A percentile compares a stretch with the other conserved stretches of the same genome.
Evolutionary conservation across 37 sponge, comb jelly and placozoan species (phyloP).

Genomic region (Corticium candelabrum): DNA sequence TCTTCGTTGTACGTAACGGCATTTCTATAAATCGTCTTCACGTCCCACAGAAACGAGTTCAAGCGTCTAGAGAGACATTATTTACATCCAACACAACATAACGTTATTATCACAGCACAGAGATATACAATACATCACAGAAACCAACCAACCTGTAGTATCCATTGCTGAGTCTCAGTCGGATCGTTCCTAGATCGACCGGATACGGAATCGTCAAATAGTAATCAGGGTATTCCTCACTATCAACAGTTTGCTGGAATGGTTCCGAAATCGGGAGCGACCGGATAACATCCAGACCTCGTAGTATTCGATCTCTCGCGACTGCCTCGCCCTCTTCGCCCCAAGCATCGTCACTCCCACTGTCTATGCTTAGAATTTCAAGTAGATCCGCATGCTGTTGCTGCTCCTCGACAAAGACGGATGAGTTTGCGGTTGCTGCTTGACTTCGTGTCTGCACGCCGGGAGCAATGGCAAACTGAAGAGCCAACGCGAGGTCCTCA

Average conservation of each 20-base stretch:
- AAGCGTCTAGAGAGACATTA: neutral
- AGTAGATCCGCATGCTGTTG: no score
- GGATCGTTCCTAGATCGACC: neutral
- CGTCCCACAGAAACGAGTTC: slow-evolving; percentile 1
- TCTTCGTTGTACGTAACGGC: slow-evolving; percentile 6
- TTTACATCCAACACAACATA: neutral
- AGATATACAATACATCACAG: neutral
- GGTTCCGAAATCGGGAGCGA: slow-evolving; percentile 6
- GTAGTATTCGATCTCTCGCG: neutral
- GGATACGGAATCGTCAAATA: neutral
- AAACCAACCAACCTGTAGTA: slow-evolving; percentile 1
- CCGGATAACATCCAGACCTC: neutral
- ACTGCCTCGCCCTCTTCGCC: neutral
- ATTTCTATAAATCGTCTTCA: neutral
- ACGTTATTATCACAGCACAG: neutral
- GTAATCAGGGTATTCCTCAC: slow-evolving; percentile 1
- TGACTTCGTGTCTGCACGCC: no score
- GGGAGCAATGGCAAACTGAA: no score
- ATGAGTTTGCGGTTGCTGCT: no score
- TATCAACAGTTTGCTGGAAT: neutral
- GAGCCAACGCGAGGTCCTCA: no score
- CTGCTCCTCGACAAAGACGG: no score
- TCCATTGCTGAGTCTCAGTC: neutral
- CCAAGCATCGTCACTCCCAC: neutral
- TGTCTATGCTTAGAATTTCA: neutral